These are phyloP conservation scores for Tyria jacobaeae DNA, from an alignment of 2,888 invertebrate genomes.

Conservation along the genomic window DNA sequence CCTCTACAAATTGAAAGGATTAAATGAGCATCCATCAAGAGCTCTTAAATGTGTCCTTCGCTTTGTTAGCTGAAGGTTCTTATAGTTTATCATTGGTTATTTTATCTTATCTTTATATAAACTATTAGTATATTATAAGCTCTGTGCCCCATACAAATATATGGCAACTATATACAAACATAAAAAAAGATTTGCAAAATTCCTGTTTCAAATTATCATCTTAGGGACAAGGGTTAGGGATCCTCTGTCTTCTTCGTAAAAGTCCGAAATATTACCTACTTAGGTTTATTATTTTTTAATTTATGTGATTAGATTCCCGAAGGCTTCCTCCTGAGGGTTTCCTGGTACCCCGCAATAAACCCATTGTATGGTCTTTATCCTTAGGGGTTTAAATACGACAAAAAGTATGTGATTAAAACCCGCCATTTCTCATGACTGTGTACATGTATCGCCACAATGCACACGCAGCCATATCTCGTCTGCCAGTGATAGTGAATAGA, in stretches of 20 bases:
- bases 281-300: too few species aligned
- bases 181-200: too few species aligned
- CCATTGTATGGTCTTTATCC: too few species aligned
- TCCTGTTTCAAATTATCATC: too few species aligned
- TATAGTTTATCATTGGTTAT: background rate
- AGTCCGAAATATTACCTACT: too few species aligned
- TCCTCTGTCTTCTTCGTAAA: too few species aligned
- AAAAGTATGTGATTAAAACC: background rate
- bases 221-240: too few species aligned
- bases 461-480: conserved; percentile 58
- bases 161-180: too few species aligned
- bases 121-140: background rate
- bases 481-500: conserved; percentile 56
- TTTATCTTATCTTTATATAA: background rate
- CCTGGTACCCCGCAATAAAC: too few species aligned
- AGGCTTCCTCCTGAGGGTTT: too few species aligned
- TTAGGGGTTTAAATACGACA: too few species aligned
- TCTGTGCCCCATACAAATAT: background rate
- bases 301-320: too few species aligned
- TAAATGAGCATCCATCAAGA: background rate
- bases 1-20: background rate
- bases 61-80: background rate
- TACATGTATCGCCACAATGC: conserved; percentile 39
- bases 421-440: conserved; percentile 26
- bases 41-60: background rate